Base-by-base conservation (phyloP, 1,140 invertebrate genomes). In the Gryllus bimaculatus region DNA sequence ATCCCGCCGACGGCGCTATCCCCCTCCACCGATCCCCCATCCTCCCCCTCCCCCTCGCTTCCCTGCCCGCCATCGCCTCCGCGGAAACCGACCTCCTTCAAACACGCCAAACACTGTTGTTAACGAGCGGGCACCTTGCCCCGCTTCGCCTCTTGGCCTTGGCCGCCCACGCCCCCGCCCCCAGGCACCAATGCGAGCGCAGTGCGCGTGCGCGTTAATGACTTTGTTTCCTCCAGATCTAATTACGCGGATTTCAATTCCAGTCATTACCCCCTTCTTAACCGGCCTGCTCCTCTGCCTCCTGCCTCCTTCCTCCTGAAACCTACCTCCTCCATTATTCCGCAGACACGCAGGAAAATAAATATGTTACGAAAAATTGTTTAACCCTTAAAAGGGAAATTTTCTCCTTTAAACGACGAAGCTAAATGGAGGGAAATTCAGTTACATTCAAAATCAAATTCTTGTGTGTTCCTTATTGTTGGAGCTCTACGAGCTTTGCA, bases 361-460 rank as follows among this genome's bases (percentile, higher is more conserved):
- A 66, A 66, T 66, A 66, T 66, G 54, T 18, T 66, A 66, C 10
- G 18, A 66, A 66, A 66, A 66, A 66, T n/a, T 66, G 54, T 66
- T 66, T 18, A 66, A 10, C 54, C 54, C 18, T 66, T 66, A 3
- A 13, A 66, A 66, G 7, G 54, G 18, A 7, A 18, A 66, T 3
- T 66, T 66, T 18, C 54, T 66, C 18, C 54, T 66, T 66, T 66
- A 13, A 66, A 66, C 54, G 54, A n/a, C 18, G 54, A 18, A 13
- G 18, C 10, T 66, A 66, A 66, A 66, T 66, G 54, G 54, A 66
- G 54, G 54, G 54, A 66, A 66, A 66, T 66, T 66, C 54, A 66
- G 54, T 66, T 66, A 66, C 54, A 66, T 66, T 66, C 54, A 66
- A 66, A n/a, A 66, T 66, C 54, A 66, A 66, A 66, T n/a, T 66